phyloP scores from a whole-genome alignment of 2,113 vertebrate species.

The Sigmodon hispidus region DNA sequence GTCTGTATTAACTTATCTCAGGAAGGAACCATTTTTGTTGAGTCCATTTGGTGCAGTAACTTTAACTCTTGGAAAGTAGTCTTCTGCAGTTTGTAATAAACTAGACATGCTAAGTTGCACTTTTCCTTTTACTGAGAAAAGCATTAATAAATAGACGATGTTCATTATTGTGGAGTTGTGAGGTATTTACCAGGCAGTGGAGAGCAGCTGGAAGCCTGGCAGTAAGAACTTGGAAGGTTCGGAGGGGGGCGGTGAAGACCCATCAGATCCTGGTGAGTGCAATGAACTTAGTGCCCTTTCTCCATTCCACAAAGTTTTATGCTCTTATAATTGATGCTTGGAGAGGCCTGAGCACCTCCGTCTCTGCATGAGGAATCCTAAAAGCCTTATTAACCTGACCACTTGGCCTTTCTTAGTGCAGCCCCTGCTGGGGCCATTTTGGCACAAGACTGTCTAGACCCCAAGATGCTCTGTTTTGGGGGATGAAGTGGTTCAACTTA shows the following conservation, averaged over 20 bases:
- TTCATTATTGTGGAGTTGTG: constrained; percentile 10
- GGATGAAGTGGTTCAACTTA: constrained; percentile 18
- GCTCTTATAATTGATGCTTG: constrained; percentile 74
- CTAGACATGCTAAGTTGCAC: not conserved
- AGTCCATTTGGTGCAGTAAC: not conserved
- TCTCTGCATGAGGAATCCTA: constrained; percentile 60
- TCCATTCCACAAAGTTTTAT: constrained; percentile 66
- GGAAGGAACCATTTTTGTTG: not conserved
- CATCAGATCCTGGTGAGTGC: constrained; percentile 39
- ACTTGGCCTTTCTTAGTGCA: constrained; percentile 56
- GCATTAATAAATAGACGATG: constrained; percentile 49
- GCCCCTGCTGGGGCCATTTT: constrained; percentile 51
- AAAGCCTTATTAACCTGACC: constrained; percentile 77
- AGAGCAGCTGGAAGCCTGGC: not conserved
- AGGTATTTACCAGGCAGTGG: constrained; percentile 23
- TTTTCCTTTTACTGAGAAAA: not conserved
- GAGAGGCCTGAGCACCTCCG: constrained; percentile 66
- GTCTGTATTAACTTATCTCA: accelerated
- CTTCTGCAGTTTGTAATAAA: constrained; percentile 15
- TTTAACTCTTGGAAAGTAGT: constrained; percentile 10
- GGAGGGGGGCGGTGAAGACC: not conserved
- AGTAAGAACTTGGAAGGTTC: not conserved
- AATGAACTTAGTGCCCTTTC: constrained; percentile 47
- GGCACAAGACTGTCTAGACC: constrained; percentile 14
- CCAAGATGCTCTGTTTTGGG: not conserved